These are phyloP conservation scores for Amphilophus citrinellus DNA, from an alignment of 2,113 vertebrate genomes.

Conservation along the genomic window DNA sequence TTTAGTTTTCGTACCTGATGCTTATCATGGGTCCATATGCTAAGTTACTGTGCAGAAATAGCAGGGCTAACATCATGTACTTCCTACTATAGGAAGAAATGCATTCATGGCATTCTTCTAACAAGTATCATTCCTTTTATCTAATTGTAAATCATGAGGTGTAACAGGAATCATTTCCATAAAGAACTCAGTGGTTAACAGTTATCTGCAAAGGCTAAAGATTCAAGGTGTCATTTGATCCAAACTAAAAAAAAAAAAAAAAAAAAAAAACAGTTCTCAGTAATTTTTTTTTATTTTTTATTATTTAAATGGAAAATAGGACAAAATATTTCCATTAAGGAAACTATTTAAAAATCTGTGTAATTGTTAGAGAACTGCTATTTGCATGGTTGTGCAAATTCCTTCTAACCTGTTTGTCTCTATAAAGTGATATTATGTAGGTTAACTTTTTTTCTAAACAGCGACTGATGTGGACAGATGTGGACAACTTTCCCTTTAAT, in stretches of 20 bases:
- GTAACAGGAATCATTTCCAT: conserved; percentile 10
- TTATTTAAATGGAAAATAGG: not conserved
- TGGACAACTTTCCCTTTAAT: not conserved
- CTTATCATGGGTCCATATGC: conserved; percentile 47
- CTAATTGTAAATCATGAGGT: conserved; percentile 15
- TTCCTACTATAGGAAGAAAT: conserved; percentile 5
- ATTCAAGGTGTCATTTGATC: not conserved
- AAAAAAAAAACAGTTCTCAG: not conserved
- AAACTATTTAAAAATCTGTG: not conserved
- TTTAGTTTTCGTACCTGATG: conserved; percentile 60
- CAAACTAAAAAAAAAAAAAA: not conserved
- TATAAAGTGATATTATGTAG: not conserved
- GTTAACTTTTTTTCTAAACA: not conserved
- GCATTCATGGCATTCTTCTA: conserved; percentile 34
- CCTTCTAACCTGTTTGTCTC: not conserved
- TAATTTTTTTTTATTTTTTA: not conserved
- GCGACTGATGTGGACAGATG: not conserved
- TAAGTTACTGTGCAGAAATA: conserved; percentile 36
- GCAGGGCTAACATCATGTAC: conserved; percentile 8
- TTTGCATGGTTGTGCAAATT: not conserved
- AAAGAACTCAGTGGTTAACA: conserved; percentile 5
- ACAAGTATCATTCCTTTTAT: conserved; percentile 28
- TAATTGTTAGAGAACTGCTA: not conserved
- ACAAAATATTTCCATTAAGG: not conserved
- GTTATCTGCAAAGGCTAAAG: conserved; percentile 13